Base-by-base conservation (phyloP, 2,797 vertebrate species). In the Halcyon smyrnensis region DNA sequence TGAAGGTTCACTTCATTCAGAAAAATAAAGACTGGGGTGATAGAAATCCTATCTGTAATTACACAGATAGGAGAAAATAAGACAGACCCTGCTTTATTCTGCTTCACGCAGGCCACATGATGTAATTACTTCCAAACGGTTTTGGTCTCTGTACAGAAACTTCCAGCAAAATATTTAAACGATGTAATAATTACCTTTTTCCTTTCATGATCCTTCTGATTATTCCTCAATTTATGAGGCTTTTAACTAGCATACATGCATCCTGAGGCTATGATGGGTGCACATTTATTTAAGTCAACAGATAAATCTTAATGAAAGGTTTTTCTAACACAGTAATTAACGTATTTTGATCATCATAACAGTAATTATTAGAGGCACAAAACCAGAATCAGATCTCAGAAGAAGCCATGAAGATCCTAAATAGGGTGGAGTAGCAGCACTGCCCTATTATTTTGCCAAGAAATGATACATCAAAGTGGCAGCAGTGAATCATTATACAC, bases 251-350 rank as follows among this genome's bases (percentile, higher is more conserved):
- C 64, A 93, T 93, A 96, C 76, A 73, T 71, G 69, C 87, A 78
- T 92, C 91, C 88, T 54, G 45, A 83, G 84, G 96, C 86, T 95
- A 92, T 43, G 76, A 91, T 82, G 75, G 68, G 54, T 81, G 68
- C 78, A 87, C 75, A 87, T 93, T 92, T 94, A 93, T 84, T 87
- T 89, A 93, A 96, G 90, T 77, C 88, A 95, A 96, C 94, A 94
- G 94, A 96, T 94, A 96, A 95, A 95, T 93, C 94, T 93, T 96
- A 95, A 95, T 97, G 86, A 95, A 95, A 92, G 90, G 27, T 0
- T 3, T 43, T 91, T 82, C 88, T 88, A 87, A 89, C 76, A 84
- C 79, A 91, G 86, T 95, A 97, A 95, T 96, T 95, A 96, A 93
- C 8, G 12, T 37, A 88, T 96, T 96, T 96, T 96, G 86, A 87